phyloP scores from a whole-genome alignment of 2,888 invertebrate genomes.

The Seira ritae region DNA sequence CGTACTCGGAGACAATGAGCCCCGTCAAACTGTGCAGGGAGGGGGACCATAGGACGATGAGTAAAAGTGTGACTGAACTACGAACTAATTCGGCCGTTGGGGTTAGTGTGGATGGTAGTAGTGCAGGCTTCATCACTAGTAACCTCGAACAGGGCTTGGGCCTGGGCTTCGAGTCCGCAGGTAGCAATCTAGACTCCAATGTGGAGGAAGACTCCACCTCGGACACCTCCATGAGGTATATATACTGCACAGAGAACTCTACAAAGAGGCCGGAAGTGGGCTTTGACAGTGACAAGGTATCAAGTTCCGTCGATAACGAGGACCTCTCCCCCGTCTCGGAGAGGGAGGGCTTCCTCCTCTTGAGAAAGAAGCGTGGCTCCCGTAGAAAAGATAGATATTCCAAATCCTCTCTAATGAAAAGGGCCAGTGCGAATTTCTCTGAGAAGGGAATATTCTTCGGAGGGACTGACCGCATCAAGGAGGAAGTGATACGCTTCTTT shows the following conservation, averaged over 20 bases:
- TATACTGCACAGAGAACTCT: constrained; percentile 21
- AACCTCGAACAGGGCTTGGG: background rate
- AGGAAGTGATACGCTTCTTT: constrained; percentile 69
- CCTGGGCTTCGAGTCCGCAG: constrained; percentile 45
- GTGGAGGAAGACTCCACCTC: constrained; percentile 56
- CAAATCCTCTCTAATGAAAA: constrained; percentile 68
- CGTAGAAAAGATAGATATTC: constrained; percentile 71
- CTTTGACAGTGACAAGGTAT: constrained; percentile 54
- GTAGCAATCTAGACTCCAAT: constrained; percentile 49
- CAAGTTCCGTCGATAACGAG: constrained; percentile 55
- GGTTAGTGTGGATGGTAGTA: background rate
- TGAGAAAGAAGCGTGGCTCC: constrained; percentile 66
- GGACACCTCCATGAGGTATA: constrained; percentile 29
- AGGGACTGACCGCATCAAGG: constrained; percentile 62
- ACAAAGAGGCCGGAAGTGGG: background rate
- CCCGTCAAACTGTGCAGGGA: constrained; percentile 21
- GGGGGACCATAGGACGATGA: background rate
- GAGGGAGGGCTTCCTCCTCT: constrained; percentile 49
- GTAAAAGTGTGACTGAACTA: constrained; percentile 53
- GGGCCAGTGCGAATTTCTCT: constrained; percentile 65
- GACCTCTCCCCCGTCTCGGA: constrained; percentile 60
- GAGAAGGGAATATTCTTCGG: constrained; percentile 50
- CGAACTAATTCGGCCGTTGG: background rate
- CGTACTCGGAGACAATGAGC: constrained; percentile 39
- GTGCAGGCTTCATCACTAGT: constrained; percentile 24